phyloP scores from a whole-genome alignment of 2,113 vertebrate genomes.

The Mobula hypostoma region DNA sequence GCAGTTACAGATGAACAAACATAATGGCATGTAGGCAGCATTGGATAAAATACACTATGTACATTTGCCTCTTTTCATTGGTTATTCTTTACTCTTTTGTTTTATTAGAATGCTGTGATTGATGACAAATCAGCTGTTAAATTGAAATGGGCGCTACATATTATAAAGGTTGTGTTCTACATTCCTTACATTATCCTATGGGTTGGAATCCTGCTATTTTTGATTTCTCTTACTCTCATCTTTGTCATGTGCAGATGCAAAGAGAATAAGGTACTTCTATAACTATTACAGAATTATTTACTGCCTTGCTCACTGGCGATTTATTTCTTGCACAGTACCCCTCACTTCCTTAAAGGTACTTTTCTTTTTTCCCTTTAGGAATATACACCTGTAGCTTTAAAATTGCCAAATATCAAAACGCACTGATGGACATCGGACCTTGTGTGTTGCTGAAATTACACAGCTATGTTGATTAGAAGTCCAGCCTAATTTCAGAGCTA shows the following conservation, averaged over 20 bases:
- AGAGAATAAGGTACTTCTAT: background rate
- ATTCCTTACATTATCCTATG: background rate
- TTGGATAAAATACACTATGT: background rate
- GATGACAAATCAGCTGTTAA: slow-evolving; percentile 13
- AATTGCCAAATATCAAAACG: background rate
- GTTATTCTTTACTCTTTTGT: background rate
- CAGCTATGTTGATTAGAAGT: background rate
- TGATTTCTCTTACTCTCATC: background rate
- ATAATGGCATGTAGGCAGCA: background rate
- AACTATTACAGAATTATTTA: background rate
- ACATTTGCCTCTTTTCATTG: background rate
- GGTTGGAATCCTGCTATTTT: background rate
- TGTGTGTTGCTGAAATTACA: background rate
- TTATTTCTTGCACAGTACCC: background rate
- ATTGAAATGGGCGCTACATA: background rate
- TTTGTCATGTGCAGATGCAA: background rate
- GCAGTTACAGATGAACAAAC: background rate
- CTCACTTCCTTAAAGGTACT: background rate
- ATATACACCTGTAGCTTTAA: background rate
- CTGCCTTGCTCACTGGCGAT: background rate
- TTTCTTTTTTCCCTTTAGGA: background rate
- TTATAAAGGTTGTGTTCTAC: background rate
- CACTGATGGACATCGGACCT: background rate
- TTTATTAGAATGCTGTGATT: background rate
- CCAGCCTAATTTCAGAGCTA: background rate